These are phyloP conservation scores for Pangasius macronema DNA, from an alignment of 2,797 vertebrate genomes.

Conservation along the genomic window DNA sequence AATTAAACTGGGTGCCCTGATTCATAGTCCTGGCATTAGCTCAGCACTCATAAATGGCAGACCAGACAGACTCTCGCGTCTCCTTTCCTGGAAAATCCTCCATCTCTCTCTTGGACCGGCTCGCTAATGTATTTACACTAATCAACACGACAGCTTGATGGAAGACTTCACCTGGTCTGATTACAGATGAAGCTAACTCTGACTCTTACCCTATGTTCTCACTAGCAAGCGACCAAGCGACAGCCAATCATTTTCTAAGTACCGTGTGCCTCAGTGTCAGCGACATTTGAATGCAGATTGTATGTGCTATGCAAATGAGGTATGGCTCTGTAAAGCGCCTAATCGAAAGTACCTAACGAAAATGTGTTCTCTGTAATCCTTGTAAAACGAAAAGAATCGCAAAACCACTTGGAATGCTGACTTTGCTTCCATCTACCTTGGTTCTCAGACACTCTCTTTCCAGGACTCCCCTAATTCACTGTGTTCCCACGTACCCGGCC, in stretches of 20 bases:
- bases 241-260: neutral
- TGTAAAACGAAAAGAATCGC: neutral
- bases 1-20: conserved; percentile 35
- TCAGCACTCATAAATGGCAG: conserved; percentile 13
- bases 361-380: neutral
- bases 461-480: neutral
- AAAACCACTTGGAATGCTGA: too few species aligned
- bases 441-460: neutral
- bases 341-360: too few species aligned
- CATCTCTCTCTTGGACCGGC: neutral
- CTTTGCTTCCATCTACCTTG: neutral
- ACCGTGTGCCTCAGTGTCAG: neutral
- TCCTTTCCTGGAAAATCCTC: conserved; percentile 14
- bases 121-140: conserved; percentile 9
- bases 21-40: conserved; percentile 19
- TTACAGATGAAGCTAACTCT: neutral
- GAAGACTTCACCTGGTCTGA: neutral
- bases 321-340: neutral
- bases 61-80: conserved; percentile 14
- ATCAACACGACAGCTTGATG: neutral
- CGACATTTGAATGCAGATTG: neutral
- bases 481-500: neutral
- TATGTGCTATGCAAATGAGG: neutral
- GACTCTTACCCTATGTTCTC: neutral
- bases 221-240: neutral